A percentile compares a stretch with the other conserved stretches of the same genome.
phyloP scores from a whole-genome alignment of 2,113 vertebrate genomes.

The Eleginops maclovinus region DNA sequence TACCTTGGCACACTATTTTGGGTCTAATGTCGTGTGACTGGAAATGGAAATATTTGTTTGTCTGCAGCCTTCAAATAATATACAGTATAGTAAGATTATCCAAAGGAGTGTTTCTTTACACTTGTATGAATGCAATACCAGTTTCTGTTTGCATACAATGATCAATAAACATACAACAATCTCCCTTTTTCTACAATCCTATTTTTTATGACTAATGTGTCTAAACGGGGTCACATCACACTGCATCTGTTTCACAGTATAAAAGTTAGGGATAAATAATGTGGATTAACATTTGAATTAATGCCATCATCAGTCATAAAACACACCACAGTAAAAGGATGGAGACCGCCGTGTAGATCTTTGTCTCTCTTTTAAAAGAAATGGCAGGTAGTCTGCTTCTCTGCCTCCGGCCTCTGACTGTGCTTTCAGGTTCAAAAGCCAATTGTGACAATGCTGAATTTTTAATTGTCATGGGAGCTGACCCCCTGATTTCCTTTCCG shows the following conservation, averaged over 20 bases:
- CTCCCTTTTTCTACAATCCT: not conserved
- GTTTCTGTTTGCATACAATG: not conserved
- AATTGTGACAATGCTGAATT: constrained; percentile 28
- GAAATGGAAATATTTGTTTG: not conserved
- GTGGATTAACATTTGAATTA: too few relatives aligned
- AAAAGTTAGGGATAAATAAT: too few relatives aligned
- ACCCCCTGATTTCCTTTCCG: constrained; percentile 50
- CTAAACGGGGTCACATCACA: not conserved
- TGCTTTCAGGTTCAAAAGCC: constrained; percentile 38
- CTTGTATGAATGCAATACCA: too few relatives aligned
- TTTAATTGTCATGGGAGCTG: constrained; percentile 51
- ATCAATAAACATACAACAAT: not conserved
- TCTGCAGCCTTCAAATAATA: not conserved
- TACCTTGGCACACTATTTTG: not conserved
- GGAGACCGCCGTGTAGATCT: not conserved
- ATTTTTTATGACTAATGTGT: not conserved
- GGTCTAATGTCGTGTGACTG: not conserved
- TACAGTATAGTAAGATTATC: too few relatives aligned
- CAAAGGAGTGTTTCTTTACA: too few relatives aligned
- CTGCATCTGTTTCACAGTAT: not conserved
- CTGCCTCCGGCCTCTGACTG: constrained; percentile 15
- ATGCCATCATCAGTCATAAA: not conserved
- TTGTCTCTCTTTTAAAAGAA: not conserved
- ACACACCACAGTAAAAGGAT: not conserved
- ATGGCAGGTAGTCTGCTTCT: not conserved